Evolutionary conservation across 30 jellyfish, hydroid and myxozoan species (phyloP).

Genomic region (Cassiopea andromeda): DNA sequence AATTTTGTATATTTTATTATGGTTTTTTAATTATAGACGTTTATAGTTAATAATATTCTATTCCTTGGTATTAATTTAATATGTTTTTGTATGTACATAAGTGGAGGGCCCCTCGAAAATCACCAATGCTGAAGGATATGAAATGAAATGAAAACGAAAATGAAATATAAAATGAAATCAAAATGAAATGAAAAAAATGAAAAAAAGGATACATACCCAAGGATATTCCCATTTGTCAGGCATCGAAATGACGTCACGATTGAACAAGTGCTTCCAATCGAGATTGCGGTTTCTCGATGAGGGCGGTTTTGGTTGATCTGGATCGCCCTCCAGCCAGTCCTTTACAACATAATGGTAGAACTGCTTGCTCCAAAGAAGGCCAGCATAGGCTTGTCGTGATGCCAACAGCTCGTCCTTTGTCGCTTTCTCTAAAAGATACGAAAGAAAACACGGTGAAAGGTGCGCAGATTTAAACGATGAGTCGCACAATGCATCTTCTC

Average conservation of each 20-base stretch:
- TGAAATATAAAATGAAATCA: too few species aligned
- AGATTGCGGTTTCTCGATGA: conserved; percentile 76
- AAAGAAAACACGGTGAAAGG: neutral
- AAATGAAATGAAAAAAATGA: neutral
- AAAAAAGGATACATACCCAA: conserved; percentile 72
- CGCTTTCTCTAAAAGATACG: conserved; percentile 33
- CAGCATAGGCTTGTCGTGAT: conserved; percentile 89
- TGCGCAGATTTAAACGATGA: neutral
- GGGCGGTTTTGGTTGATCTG: conserved; percentile 88
- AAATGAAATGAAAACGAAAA: too few species aligned
- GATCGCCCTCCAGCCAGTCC: conserved; percentile 97
- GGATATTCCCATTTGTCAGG: conserved; percentile 99
- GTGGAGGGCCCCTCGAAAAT: too few species aligned
- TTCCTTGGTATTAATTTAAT: too few species aligned
- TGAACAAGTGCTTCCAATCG: conserved; percentile 90
- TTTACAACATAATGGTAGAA: conserved; percentile 90
- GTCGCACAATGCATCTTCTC: too few species aligned
- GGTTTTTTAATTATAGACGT: too few species aligned
- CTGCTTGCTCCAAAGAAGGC: conserved; percentile 91
- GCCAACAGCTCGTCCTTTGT: conserved; percentile 76
- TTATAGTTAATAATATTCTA: too few species aligned
- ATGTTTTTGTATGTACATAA: too few species aligned
- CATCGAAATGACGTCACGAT: conserved; percentile 87
- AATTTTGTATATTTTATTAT: too few species aligned
- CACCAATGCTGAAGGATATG: too few species aligned